These are phyloP conservation scores for Heliothis peltigera DNA, from an alignment of 2,888 invertebrate species.

Conservation along the genomic window DNA sequence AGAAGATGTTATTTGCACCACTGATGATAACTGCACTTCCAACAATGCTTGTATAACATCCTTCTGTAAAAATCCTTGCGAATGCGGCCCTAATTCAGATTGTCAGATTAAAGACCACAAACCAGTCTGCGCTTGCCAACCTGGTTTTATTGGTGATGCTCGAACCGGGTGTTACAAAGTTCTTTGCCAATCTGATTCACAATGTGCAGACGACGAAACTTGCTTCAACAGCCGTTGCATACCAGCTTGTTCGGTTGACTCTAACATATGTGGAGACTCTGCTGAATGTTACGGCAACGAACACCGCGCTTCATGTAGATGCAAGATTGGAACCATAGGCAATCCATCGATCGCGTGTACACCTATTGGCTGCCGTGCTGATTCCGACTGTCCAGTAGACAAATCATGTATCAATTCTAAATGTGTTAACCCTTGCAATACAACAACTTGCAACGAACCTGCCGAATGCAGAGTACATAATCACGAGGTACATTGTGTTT, in stretches of 20 bases:
- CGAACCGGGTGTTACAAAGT: constrained; percentile 94
- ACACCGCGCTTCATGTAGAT: constrained; percentile 95
- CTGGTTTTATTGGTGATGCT: constrained; percentile 96
- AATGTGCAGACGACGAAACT: constrained; percentile 95
- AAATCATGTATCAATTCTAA: constrained; percentile 95
- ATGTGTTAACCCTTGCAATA: constrained; percentile 94
- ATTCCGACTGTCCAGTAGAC: constrained; percentile 94
- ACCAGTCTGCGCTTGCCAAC: constrained; percentile 95
- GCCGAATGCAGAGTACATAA: constrained; percentile 94
- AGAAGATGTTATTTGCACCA: constrained; percentile 91
- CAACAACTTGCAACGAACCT: constrained; percentile 92
- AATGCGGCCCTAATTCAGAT: constrained; percentile 95
- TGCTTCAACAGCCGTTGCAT: constrained; percentile 95
- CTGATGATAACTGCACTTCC: constrained; percentile 94
- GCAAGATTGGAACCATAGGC: constrained; percentile 94
- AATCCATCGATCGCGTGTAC: constrained; percentile 94
- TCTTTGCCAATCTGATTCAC: constrained; percentile 93
- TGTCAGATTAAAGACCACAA: constrained; percentile 96
- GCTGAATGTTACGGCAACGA: constrained; percentile 95
- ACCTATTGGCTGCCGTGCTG: constrained; percentile 94
- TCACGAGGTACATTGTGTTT: constrained; percentile 94
- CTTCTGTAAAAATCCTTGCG: constrained; percentile 95
- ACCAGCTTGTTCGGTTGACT: constrained; percentile 93
- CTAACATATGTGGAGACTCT: constrained; percentile 93
- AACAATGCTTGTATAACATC: constrained; percentile 95